These are phyloP conservation scores for Sebastes kiyomatsui DNA, from an alignment of 2,797 vertebrate genomes.

Conservation along the genomic window DNA sequence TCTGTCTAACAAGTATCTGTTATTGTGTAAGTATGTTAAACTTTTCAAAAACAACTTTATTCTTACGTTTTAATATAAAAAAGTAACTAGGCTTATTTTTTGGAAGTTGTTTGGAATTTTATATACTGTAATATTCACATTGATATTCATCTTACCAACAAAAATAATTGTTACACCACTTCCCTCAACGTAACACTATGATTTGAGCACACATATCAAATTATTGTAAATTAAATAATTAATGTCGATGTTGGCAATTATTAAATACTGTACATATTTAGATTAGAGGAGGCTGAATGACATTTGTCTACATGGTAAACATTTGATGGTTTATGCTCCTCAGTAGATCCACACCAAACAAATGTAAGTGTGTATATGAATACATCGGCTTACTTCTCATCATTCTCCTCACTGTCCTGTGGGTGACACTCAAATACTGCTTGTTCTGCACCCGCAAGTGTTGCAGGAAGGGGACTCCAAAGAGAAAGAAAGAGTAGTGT, in stretches of 20 bases:
- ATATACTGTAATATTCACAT: neutral
- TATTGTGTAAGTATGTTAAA: neutral
- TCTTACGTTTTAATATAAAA: neutral
- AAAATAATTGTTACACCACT: neutral
- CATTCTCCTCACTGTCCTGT: slow-evolving; percentile 66
- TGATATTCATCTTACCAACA: neutral
- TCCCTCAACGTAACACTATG: neutral
- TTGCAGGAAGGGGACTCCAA: slow-evolving; percentile 61
- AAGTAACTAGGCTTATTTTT: neutral
- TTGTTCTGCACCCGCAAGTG: slow-evolving; percentile 81
- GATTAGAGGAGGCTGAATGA: neutral
- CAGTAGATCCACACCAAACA: neutral
- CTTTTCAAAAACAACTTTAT: neutral
- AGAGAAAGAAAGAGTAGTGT: slow-evolving; percentile 74
- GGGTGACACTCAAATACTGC: slow-evolving; percentile 84
- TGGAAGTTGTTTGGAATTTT: neutral
- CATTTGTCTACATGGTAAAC: neutral
- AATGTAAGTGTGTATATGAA: neutral
- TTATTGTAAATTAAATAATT: neutral
- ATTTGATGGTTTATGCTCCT: neutral
- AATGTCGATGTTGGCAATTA: neutral
- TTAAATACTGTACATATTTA: neutral
- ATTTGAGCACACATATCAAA: neutral
- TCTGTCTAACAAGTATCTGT: neutral
- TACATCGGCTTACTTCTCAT: slow-evolving; percentile 80